Conservation (phyloP, 2,797 vertebrate genomes). For the Eulemur coronatus region DNA sequence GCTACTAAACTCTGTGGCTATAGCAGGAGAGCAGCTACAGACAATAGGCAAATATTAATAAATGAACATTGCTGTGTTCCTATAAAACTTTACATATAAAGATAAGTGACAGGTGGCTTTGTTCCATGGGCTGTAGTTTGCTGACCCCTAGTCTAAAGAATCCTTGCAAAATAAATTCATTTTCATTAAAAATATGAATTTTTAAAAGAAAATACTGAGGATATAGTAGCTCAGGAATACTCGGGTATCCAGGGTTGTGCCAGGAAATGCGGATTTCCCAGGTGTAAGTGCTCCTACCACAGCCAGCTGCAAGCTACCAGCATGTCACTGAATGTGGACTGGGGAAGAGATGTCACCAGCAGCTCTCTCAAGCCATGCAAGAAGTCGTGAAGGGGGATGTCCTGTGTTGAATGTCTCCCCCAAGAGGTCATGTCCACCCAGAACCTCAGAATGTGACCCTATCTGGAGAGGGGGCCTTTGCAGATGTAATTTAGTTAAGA, state of each 20-base stretch:
- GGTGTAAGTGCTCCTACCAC: background rate
- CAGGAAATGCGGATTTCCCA: background rate
- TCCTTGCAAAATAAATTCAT: background rate
- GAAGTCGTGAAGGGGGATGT: background rate
- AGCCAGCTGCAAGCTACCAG: background rate
- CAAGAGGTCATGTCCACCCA: fast-evolving
- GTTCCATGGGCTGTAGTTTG: background rate
- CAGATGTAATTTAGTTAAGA: background rate
- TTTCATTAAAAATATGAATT: background rate
- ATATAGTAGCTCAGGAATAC: background rate
- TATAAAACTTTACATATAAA: no score
- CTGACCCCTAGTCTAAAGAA: background rate
- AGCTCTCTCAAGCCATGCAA: background rate
- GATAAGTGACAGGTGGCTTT: background rate
- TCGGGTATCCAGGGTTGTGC: background rate
- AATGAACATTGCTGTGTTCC: background rate
- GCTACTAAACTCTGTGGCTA: background rate
- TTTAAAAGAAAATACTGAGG: background rate
- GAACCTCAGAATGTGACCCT: background rate
- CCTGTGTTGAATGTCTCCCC: background rate
- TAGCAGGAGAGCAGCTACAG: fast-evolving
- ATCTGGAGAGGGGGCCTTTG: background rate
- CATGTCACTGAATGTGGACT: fast-evolving
- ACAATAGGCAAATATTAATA: no score
- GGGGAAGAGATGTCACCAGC: fast-evolving